phyloP scores from a whole-genome alignment of 2,888 invertebrate genomes.

The Aphrophora alni region DNA sequence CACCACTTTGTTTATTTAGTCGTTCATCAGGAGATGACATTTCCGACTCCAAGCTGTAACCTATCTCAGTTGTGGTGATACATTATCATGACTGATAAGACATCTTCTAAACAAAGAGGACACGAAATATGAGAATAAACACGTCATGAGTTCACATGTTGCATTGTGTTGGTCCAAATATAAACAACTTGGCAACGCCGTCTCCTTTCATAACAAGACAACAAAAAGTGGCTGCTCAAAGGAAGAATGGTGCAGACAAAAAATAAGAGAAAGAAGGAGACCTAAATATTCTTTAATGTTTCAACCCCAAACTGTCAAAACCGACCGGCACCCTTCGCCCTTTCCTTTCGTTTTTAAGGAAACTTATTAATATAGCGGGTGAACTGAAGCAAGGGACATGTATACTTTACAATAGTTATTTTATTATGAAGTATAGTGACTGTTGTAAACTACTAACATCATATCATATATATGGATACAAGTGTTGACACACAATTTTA shows the following conservation, averaged over 20 bases:
- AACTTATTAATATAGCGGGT: neutral
- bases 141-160: neutral
- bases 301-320: slow-evolving; percentile 37
- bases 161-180: neutral
- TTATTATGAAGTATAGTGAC: too few relatives aligned
- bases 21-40: too few relatives aligned
- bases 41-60: neutral
- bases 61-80: neutral
- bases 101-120: neutral
- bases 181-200: slow-evolving; percentile 30
- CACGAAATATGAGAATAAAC: neutral
- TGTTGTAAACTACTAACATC: too few relatives aligned
- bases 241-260: neutral
- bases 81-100: neutral
- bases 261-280: slow-evolving; percentile 24
- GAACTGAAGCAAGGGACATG: too few relatives aligned
- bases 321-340: slow-evolving; percentile 19
- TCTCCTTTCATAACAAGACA: neutral
- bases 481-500: too few relatives aligned
- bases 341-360: neutral
- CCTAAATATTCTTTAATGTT: slow-evolving; percentile 38
- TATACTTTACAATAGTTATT: too few relatives aligned
- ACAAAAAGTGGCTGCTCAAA: neutral
- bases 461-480: too few relatives aligned
- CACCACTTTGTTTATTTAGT: too few relatives aligned